Base-by-base conservation (phyloP, 2,888 invertebrate genomes). In the Pomacea canaliculata region DNA sequence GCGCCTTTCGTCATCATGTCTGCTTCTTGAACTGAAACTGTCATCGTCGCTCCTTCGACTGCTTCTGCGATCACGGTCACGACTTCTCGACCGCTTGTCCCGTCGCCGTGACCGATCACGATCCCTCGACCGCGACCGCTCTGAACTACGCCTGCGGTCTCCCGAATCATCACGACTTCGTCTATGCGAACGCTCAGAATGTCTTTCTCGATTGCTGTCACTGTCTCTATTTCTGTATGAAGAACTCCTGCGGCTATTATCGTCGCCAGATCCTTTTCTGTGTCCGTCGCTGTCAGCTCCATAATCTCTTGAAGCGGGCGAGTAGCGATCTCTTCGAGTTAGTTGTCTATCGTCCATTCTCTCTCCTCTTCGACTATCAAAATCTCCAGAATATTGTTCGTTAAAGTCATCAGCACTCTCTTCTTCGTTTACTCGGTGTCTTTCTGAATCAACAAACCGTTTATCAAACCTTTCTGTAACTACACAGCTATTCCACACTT, bases 21-120 rank as follows among this genome's bases (percentile, higher is more conserved):
- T 16, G 16, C 8, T 56, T 16, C 51, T 56, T 56, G 51, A 56
- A 56, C 51, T 56, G 51, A 56, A 56, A 56, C 51, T 56, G 68
- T n/a, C 48, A 12, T 27, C 48, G 37, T 68, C 68, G 48, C 37
- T 27, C n/a, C 48, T 68, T 23, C 48, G 37, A 37, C 48, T 68
- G 68, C 19, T 68, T 19, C 68, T 46, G 9, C 68, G 27, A 46
- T 63, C 63, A 23, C 37, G 27, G 27, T 68, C 68, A 68, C 68
- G 48, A 46, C 48, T 27, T 46, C 68, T 68, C 19, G 68, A 68
- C 5, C 68, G 27, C 8, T 37, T 19, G 37, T 68, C 23, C 27
- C 68, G 9, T 1, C 68, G 27, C 37, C 37, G 9, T 63, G 68
- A 68, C 1, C 68, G 27, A 13, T 68, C 68, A 9, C 48, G 19